These are phyloP conservation scores for Aphodius granarius DNA, from an alignment of 2,888 invertebrate species.

Conservation along the genomic window DNA sequence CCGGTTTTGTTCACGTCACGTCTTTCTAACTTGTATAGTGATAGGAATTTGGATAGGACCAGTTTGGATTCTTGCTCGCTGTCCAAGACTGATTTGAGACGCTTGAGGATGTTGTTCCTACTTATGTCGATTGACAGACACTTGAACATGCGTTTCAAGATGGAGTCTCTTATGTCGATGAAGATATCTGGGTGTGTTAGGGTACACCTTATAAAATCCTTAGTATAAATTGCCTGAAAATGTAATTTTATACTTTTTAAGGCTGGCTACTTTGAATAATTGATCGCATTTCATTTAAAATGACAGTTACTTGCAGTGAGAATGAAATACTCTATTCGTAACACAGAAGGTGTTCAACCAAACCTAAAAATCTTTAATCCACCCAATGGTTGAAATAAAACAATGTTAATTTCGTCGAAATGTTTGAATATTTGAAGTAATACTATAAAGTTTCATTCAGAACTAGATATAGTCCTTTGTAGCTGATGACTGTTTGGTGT, in stretches of 20 bases:
- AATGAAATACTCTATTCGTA: too few relatives aligned
- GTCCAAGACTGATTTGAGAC: slow-evolving; percentile 11
- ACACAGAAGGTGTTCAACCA: too few relatives aligned
- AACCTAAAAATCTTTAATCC: too few relatives aligned
- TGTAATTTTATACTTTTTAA: neutral
- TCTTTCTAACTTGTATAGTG: slow-evolving; percentile 37
- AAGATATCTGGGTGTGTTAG: slow-evolving; percentile 56
- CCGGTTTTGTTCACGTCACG: slow-evolving; percentile 48
- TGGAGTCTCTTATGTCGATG: slow-evolving; percentile 42
- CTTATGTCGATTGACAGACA: slow-evolving; percentile 11
- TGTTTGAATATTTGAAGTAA: too few relatives aligned
- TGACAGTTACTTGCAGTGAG: too few relatives aligned
- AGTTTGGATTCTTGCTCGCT: slow-evolving; percentile 3
- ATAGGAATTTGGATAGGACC: slow-evolving; percentile 9
- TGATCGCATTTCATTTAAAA: too few relatives aligned
- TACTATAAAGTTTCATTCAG: too few relatives aligned
- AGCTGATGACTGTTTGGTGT: too few relatives aligned
- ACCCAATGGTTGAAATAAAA: too few relatives aligned
- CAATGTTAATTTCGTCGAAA: too few relatives aligned
- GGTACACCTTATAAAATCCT: slow-evolving; percentile 57
- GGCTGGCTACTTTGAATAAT: neutral
- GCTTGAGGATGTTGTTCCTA: slow-evolving; percentile 17
- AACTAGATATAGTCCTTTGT: too few relatives aligned
- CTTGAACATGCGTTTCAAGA: slow-evolving; percentile 29
- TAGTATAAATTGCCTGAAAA: slow-evolving; percentile 53